A percentile compares a stretch with the other conserved stretches of the same genome.
These are phyloP conservation scores for Neodiprion lecontei DNA, from an alignment of 1,140 invertebrate genomes.

Conservation along the genomic window DNA sequence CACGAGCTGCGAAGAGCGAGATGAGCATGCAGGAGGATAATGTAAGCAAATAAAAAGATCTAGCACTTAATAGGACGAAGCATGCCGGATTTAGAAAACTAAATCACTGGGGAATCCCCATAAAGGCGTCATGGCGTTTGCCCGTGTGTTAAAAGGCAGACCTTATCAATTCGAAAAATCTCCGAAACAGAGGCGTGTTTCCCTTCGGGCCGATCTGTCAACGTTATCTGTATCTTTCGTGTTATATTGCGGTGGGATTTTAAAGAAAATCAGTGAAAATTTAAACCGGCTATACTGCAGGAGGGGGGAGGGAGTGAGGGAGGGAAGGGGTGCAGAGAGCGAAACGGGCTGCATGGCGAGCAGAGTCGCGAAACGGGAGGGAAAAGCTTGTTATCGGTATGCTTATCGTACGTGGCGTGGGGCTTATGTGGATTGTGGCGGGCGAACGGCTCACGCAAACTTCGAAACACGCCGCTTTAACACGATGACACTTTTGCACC, in stretches of 20 bases:
- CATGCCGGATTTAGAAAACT: too few species aligned
- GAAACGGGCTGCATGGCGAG: slow-evolving; percentile 21
- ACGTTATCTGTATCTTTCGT: slow-evolving; percentile 47
- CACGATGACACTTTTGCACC: slow-evolving; percentile 16
- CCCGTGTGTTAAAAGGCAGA: too few species aligned
- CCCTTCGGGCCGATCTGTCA: slow-evolving; percentile 49
- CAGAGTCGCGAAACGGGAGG: background rate
- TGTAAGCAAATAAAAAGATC: too few species aligned
- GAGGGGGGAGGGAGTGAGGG: slow-evolving; percentile 4
- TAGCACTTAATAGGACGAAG: too few species aligned
- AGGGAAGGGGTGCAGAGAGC: slow-evolving; percentile 9
- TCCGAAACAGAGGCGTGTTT: slow-evolving; percentile 26
- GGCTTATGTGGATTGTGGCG: slow-evolving; percentile 56
- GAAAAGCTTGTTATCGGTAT: slow-evolving; percentile 49
- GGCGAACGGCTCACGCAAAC: slow-evolving; percentile 36
- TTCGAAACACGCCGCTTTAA: slow-evolving; percentile 15
- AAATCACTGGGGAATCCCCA: too few species aligned
- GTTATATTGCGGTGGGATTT: slow-evolving; percentile 40
- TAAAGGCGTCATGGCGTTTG: too few species aligned
- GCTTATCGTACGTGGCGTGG: slow-evolving; percentile 55
- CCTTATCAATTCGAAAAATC: slow-evolving; percentile 37
- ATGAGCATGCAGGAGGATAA: too few species aligned
- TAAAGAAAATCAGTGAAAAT: slow-evolving; percentile 60
- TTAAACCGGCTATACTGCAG: slow-evolving; percentile 43
- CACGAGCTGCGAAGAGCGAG: too few species aligned